Base-by-base conservation (phyloP, 2,888 invertebrate species). In the Heteropelma amictum region DNA sequence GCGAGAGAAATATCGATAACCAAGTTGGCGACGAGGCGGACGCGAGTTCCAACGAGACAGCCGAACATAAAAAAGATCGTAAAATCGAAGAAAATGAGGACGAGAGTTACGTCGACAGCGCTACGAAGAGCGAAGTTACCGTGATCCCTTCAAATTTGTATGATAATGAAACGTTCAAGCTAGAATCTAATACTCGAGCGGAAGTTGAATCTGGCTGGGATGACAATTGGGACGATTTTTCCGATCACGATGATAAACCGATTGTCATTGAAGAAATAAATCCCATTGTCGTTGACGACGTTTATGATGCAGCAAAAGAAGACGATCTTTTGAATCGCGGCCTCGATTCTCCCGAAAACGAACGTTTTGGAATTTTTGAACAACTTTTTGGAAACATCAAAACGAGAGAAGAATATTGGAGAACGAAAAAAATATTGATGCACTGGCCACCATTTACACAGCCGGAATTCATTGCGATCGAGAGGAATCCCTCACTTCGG, bases 191-290 rank as follows among this genome's bases (percentile, higher is more conserved):
- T 3, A 17, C 30, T 14, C 28, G 70, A 10, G 17, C 30, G 67
- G 77, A 70, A 77, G 68, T 10, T 79, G 83, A 74, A 28, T 49
- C 19, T 26, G 76, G 82, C 58, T 86, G 82, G 86, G 83, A 80
- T 30, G 84, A 87, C 14, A 83, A 84, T 30, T 87, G 87, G 87
- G 85, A 80, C 3, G 84, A 86, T 77, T 84, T 86, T 76, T 82
- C 84, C n/a, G 84, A 85, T 40, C 79, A 79, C 23, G 73, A 78
- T 51, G 58, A 77, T 4, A 72, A 77, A 47, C 79, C 80, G 51
- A 72, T 72, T 12, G 42, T 54, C 7, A 61, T 53, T 0, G 75
- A 72, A 38, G 76, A 78, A 67, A 54, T 78, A 12, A 72, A 72
- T 64, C 68, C 69, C 2, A 77, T 64, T 30, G 17, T 64, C n/a